phyloP scores from a whole-genome alignment of 2,113 vertebrate species.

The Sinosuthora webbiana region DNA sequence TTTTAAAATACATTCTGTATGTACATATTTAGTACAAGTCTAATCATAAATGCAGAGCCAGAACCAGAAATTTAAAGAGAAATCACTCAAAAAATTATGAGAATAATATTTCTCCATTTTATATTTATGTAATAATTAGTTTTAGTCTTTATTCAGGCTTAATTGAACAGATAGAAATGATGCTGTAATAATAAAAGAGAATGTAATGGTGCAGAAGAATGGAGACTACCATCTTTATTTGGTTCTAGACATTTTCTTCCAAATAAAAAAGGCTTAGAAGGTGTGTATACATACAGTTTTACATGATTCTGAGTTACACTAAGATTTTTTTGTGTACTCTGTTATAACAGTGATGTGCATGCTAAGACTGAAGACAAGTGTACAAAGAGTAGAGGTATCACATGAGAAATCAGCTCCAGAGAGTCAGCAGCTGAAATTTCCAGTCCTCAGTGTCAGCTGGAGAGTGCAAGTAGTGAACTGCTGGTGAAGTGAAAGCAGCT shows the following conservation, averaged over 20 bases:
- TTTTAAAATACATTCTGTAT: not conserved
- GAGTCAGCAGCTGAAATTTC: not conserved
- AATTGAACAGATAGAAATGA: not conserved
- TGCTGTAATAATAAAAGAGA: not conserved
- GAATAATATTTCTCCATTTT: not conserved
- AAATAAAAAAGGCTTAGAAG: not conserved
- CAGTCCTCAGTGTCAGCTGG: not conserved
- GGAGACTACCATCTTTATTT: not conserved
- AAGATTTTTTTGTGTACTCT: fast-evolving
- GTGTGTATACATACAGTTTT: not conserved
- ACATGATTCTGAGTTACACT: not conserved
- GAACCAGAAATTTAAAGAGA: not conserved
- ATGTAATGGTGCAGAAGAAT: not conserved
- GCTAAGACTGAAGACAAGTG: not conserved
- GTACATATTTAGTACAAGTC: not conserved
- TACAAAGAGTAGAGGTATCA: not conserved
- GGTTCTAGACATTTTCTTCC: not conserved
- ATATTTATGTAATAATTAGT: not conserved
- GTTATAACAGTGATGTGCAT: not conserved
- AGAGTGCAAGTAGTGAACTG: not conserved
- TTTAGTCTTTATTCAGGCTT: not conserved
- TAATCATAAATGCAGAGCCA: not conserved
- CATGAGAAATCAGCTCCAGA: not conserved
- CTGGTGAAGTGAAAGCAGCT: not conserved
- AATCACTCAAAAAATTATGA: not conserved